A percentile compares a stretch with the other conserved stretches of the same genome.
These are phyloP conservation scores for Hemicentrotus pulcherrimus DNA, from an alignment of 35 echinoderm and acorn worm species.

Conservation along the genomic window DNA sequence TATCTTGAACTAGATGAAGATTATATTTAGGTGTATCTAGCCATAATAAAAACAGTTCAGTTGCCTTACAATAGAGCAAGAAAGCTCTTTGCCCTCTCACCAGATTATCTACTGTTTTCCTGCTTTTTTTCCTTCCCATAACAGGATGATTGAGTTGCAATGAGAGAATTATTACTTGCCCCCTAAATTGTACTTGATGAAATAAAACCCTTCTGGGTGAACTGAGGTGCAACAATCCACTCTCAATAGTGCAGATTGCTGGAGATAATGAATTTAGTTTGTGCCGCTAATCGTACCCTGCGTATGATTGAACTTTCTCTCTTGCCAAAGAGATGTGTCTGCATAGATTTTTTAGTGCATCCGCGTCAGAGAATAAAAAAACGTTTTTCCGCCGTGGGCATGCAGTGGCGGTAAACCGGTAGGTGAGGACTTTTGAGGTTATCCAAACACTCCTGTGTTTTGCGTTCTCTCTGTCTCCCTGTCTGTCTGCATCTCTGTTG, in stretches of 20 bases:
- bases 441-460: neutral
- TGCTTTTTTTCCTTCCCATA: neutral
- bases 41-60: too few relatives aligned
- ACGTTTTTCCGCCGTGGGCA: neutral
- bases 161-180: constrained; percentile 18
- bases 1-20: too few relatives aligned
- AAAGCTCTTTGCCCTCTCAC: neutral
- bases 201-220: neutral
- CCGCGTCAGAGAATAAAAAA: neutral
- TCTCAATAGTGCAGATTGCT: constrained; percentile 1
- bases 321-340: neutral
- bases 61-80: too few relatives aligned
- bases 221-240: neutral
- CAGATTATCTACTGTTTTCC: neutral
- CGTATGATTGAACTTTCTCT: constrained; percentile 11
- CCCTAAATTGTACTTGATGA: neutral
- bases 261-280: constrained; percentile 14
- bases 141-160: neutral
- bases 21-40: too few relatives aligned
- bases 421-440: neutral
- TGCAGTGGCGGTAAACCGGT: neutral
- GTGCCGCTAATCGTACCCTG: neutral
- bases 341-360: neutral
- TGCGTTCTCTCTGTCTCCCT: neutral
- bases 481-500: neutral